These are phyloP conservation scores for Arvicola amphibius DNA, from an alignment of 2,797 vertebrate species.

Conservation along the genomic window DNA sequence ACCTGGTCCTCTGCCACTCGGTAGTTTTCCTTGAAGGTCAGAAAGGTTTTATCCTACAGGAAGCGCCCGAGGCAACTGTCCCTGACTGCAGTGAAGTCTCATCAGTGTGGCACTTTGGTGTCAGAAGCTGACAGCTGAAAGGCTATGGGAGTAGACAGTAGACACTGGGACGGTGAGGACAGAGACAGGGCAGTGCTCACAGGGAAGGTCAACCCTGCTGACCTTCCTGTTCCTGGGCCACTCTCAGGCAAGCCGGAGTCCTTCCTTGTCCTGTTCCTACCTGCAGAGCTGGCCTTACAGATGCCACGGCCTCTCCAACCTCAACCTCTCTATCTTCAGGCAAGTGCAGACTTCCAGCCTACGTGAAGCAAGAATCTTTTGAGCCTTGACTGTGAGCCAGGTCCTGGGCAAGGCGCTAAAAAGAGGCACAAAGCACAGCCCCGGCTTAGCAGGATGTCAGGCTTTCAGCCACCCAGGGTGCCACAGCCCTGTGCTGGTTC, in stretches of 20 bases:
- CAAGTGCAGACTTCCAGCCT: not conserved
- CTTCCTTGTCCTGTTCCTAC: not conserved
- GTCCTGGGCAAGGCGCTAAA: not conserved
- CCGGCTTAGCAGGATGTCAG: not conserved
- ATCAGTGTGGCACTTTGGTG: not conserved
- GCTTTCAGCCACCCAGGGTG: not conserved
- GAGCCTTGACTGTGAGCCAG: not conserved
- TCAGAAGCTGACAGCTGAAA: not conserved
- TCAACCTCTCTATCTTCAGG: not conserved
- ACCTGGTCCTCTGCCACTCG: not conserved
- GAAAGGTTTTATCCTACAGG: not conserved
- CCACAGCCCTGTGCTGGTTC: not conserved
- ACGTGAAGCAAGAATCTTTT: not conserved
- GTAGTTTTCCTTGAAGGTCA: not conserved
- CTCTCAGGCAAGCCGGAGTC: not conserved
- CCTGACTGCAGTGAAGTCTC: not conserved
- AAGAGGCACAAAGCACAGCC: not conserved
- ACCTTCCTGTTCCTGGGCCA: not conserved
- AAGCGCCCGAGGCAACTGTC: not conserved
- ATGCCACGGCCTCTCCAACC: not conserved
- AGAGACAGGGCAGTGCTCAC: not conserved
- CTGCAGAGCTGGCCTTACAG: not conserved
- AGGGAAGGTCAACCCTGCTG: not conserved
- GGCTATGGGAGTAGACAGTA: not conserved
- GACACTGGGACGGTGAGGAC: not conserved